Conservation (phyloP, 2,888 invertebrate genomes). For the Helobdella robusta region DNA sequence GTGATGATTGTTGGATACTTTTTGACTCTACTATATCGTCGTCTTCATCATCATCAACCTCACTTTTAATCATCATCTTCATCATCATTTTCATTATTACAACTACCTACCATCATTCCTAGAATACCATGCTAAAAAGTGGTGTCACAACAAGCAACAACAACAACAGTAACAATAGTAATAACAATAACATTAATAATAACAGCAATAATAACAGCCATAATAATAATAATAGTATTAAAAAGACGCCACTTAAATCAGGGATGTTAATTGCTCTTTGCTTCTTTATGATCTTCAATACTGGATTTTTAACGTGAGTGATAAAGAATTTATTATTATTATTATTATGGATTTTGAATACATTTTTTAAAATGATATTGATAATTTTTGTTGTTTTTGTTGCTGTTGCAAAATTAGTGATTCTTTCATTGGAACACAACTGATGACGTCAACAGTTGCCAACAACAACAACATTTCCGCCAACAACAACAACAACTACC, state of each 20-base stretch:
- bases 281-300: conserved; percentile 30
- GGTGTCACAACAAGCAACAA: background rate
- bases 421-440: too few relatives aligned
- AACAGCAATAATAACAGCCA: conserved; percentile 7
- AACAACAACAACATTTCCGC: too few relatives aligned
- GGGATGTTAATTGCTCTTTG: conserved; percentile 27
- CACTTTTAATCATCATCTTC: background rate
- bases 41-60: background rate
- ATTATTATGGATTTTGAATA: too few relatives aligned
- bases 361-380: background rate
- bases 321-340: too few relatives aligned
- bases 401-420: too few relatives aligned
- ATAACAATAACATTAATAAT: conserved; percentile 1
- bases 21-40: background rate
- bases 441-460: too few relatives aligned
- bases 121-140: background rate
- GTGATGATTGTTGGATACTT: background rate
- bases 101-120: background rate
- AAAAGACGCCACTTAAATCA: background rate
- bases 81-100: background rate
- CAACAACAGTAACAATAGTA: background rate
- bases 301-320: conserved; percentile 31
- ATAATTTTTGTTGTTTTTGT: background rate
- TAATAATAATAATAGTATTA: too few relatives aligned
- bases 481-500: too few relatives aligned